Base-by-base conservation (phyloP, 2,888 invertebrate genomes). In the Cyclophora albipunctata region DNA sequence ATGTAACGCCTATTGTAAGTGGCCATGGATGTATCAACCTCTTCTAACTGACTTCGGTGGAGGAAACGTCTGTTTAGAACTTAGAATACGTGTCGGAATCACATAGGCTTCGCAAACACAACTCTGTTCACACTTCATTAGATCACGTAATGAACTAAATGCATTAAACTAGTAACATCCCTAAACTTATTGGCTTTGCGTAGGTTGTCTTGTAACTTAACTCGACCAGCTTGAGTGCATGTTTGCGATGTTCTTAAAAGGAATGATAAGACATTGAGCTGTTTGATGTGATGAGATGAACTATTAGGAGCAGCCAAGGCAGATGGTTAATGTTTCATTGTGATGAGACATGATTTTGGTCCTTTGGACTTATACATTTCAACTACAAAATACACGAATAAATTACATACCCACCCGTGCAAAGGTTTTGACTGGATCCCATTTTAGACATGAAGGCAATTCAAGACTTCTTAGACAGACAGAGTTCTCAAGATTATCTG, bases 61-160 rank as follows among this genome's bases (percentile, higher is more conserved):
- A 43, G 37, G 46, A 37, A 43, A 41, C 47, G 45, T 43, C 40
- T 44, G 49, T 55, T 45, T 54, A 54, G 51, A 48, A 2, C 34
- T 42, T 52, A 55, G 49, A 7, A 33, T 43, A 48, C 53, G 57
- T 37, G 37, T 55, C 48, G 54, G 59, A 48, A 45, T 48, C 51
- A 52, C 45, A 34, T 42, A 37, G 40, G 53, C 57, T 59, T 56
- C 5, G 56, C 61, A 48, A 20, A 48, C 47, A 51, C 49, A 5
- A 47, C 35, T 43, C 43, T 43, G 37, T 42, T 7, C 45, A 49
- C 51, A 40, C 52, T 34, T 52, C 57, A 58, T 58, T 51, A 54
- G 58, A 61, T 67, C 76, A 80, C 63, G 57, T 79, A 78, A 78
- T 78, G 59, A 62, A 75, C 74, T 78, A 73, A 75, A 73, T 37